Conservation (phyloP, 1,140 invertebrate species). For the Brachionus sp. region DNA sequence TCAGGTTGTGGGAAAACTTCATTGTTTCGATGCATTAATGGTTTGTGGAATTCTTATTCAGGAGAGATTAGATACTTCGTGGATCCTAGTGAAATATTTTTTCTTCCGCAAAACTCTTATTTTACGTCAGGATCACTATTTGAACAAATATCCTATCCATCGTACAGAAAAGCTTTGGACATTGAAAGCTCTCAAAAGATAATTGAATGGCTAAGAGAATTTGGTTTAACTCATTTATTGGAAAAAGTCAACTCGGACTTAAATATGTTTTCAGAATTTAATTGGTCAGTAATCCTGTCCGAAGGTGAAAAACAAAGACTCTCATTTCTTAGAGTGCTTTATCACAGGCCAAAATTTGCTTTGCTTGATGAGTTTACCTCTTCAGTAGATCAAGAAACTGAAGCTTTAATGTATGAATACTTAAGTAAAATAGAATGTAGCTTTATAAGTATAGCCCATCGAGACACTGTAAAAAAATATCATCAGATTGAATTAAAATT, state of each 20-base stretch:
- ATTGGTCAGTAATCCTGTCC: conserved; percentile 65
- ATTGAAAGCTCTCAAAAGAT: background rate
- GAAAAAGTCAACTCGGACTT: conserved; percentile 29
- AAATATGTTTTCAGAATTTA: conserved; percentile 44
- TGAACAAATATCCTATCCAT: conserved; percentile 62
- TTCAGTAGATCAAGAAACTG: conserved; percentile 63
- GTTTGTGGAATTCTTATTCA: conserved; percentile 61
- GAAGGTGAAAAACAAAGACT: conserved; percentile 67
- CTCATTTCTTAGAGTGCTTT: conserved; percentile 66
- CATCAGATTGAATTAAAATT: conserved; percentile 61
- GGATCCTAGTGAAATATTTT: conserved; percentile 58
- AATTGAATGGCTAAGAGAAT: background rate
- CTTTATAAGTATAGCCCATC: conserved; percentile 62
- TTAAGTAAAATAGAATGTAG: conserved; percentile 61
- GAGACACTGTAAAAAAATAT: conserved; percentile 59
- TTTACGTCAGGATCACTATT: conserved; percentile 64
- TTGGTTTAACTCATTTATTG: conserved; percentile 11
- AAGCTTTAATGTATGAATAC: conserved; percentile 61
- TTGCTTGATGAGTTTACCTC: conserved; percentile 67
- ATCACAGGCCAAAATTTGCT: conserved; percentile 63
- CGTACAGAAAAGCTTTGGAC: background rate
- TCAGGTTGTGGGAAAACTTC: conserved; percentile 67
- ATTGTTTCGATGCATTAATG: conserved; percentile 63
- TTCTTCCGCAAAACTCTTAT: conserved; percentile 66
- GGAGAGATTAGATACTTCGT: conserved; percentile 51